Base-by-base conservation (phyloP, 2,797 vertebrate genomes). In the Arnoldichthys spilopterus region DNA sequence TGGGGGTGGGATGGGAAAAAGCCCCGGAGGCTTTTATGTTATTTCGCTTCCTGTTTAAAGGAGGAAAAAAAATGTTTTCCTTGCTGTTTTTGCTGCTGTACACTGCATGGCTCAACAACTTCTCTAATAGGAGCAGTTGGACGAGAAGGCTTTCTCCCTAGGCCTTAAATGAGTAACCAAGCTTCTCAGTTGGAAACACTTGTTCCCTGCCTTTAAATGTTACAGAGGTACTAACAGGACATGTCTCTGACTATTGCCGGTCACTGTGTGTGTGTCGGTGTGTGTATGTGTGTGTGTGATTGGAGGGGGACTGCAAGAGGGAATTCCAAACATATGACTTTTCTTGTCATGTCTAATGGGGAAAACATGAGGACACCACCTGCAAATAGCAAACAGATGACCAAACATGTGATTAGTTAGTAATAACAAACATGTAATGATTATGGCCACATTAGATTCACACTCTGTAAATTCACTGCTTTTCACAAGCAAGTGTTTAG, bases 41-140 rank as follows among this genome's bases (percentile, higher is more conserved):
- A 74, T 68, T 77, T 72, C 63, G 34, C 54, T 49, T 83, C 13
- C 58, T 59, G 61, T 78, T 59, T 54, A 82, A 26, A 72, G 20
- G 26, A 26, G n/a, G 5, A 1, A 3, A 5, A 73, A 47, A 72
- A 74, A 62, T 1, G 30, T 56, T 63, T 77, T 76, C 13, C 56
- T 47, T 53, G 64, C 61, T 45, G 71, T 59, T 73, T 79, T 37
- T n/a, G 3, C 28, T 49, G 64, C 73, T 82, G 49, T 68, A 72
- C 78, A 40, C 51, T 73, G 75, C 59, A 74, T 1, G 70, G 53
- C 76, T 68, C 64, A 64, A 73, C 37, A 47, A 64, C 71, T 76
- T 75, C 64, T 61, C 37, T 69, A 67, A 84, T 24, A 34, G n/a
- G 63, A 79, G 47, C 56, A 59, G 24, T 34, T 78, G 63, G 58